Percentiles rank a stretch among this genome's conserved stretches.
phyloP scores from a whole-genome alignment of 1,140 invertebrate species.

The Oncopeltus fasciatus region DNA sequence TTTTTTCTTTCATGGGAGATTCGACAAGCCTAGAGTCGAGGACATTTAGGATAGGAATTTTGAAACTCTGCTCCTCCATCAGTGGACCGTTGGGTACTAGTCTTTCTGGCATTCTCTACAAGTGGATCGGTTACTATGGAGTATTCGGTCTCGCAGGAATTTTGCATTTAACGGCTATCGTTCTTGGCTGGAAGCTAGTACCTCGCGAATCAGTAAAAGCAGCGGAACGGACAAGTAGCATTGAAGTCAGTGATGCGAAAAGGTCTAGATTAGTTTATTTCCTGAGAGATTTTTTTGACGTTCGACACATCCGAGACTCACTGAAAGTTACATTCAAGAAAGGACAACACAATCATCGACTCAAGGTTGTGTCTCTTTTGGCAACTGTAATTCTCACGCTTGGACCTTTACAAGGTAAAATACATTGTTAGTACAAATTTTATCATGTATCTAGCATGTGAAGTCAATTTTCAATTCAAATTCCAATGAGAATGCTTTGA shows the following conservation, averaged over 20 bases:
- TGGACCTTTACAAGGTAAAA: not conserved
- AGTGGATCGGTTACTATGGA: conserved; percentile 62
- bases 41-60: conserved; percentile 66
- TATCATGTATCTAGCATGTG: too few species aligned
- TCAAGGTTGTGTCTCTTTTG: not conserved
- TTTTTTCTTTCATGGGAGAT: conserved; percentile 77
- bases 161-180: conserved; percentile 27
- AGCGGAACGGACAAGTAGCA: too few species aligned
- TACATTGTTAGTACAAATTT: too few species aligned
- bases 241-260: not conserved
- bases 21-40: conserved; percentile 64
- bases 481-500: too few species aligned
- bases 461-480: too few species aligned
- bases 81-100: conserved; percentile 48
- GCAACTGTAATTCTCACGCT: not conserved
- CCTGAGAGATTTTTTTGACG: not conserved
- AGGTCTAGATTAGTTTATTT: not conserved
- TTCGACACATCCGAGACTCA: not conserved
- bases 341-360: not conserved
- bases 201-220: too few species aligned
- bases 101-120: conserved; percentile 30
- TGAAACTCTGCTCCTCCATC: conserved; percentile 65
- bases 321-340: not conserved
- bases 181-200: too few species aligned
- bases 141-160: conserved; percentile 56